Percentiles rank a stretch among this genome's conserved stretches.
Conservation (phyloP, 2,888 invertebrate species). For the Fragum sueziense region DNA sequence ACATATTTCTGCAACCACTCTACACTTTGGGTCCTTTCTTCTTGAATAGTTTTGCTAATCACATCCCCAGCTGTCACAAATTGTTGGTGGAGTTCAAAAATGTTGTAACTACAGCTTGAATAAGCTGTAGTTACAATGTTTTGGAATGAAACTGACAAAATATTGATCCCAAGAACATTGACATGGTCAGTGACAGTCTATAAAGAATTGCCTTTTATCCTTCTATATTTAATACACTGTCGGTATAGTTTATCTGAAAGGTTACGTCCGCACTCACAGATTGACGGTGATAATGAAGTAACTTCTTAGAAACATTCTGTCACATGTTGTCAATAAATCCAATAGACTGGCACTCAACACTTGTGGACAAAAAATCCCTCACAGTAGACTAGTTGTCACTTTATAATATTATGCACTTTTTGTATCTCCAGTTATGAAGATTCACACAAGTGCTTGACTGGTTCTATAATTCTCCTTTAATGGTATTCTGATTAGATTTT, state of each 20-base stretch:
- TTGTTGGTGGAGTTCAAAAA: no score
- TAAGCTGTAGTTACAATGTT: no score
- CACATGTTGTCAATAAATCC: slow-evolving; percentile 23
- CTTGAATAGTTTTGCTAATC: background rate
- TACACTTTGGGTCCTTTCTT: background rate
- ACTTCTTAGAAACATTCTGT: slow-evolving; percentile 10
- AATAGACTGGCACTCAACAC: slow-evolving; percentile 4
- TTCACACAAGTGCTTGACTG: slow-evolving; percentile 5
- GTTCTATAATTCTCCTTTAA: no score
- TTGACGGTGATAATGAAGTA: slow-evolving; percentile 8
- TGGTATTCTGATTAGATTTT: background rate
- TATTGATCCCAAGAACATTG: background rate
- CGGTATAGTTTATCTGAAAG: background rate
- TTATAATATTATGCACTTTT: slow-evolving; percentile 1
- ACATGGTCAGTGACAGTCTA: background rate
- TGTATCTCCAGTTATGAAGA: slow-evolving; percentile 6
- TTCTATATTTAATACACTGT: no score
- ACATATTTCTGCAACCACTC: background rate
- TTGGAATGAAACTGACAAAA: no score
- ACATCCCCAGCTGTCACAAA: background rate
- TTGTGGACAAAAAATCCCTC: slow-evolving; percentile 1
- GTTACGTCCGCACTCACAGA: background rate
- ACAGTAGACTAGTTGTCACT: no score
- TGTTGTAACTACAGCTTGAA: no score
- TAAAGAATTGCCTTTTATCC: background rate